Conservation (phyloP, 2,888 invertebrate genomes). For the Himalopsyche japonica region DNA sequence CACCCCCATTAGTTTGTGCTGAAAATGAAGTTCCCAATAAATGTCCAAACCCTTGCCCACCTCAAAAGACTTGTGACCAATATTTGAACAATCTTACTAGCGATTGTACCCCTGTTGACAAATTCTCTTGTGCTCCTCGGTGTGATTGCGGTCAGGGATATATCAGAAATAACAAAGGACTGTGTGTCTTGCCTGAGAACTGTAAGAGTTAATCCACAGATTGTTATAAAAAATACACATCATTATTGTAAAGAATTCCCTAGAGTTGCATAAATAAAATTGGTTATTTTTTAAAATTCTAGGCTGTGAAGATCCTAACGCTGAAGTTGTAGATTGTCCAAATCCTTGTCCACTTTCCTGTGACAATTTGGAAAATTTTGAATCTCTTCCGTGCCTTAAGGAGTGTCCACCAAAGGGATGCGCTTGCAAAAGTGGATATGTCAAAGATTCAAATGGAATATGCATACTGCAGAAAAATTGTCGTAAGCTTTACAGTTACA, state of each 20-base stretch:
- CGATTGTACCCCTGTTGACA: background rate
- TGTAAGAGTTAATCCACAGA: conserved; percentile 4
- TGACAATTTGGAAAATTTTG: conserved; percentile 14
- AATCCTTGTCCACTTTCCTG: conserved; percentile 22
- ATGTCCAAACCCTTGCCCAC: background rate
- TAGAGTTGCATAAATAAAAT: no score
- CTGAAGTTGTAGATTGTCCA: conserved; percentile 13
- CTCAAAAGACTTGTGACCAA: background rate
- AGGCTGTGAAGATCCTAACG: conserved; percentile 27
- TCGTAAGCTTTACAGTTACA: background rate
- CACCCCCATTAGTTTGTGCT: background rate
- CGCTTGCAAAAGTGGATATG: conserved; percentile 44
- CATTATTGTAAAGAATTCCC: no score
- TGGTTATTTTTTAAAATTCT: background rate
- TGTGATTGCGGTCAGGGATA: conserved; percentile 30
- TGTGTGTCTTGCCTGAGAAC: conserved; percentile 16
- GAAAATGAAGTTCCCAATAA: background rate
- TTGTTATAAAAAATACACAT: no score
- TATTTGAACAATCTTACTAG: background rate
- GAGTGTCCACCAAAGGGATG: conserved; percentile 31
- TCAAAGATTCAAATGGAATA: conserved; percentile 40
- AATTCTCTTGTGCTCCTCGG: conserved; percentile 8
- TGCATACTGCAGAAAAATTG: background rate
- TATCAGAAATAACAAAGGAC: conserved; percentile 21
- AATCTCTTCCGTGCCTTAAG: background rate